Evolutionary conservation across 2,888 invertebrate genomes (phyloP).

Genomic region (Yponomeuta evonymella): DNA sequence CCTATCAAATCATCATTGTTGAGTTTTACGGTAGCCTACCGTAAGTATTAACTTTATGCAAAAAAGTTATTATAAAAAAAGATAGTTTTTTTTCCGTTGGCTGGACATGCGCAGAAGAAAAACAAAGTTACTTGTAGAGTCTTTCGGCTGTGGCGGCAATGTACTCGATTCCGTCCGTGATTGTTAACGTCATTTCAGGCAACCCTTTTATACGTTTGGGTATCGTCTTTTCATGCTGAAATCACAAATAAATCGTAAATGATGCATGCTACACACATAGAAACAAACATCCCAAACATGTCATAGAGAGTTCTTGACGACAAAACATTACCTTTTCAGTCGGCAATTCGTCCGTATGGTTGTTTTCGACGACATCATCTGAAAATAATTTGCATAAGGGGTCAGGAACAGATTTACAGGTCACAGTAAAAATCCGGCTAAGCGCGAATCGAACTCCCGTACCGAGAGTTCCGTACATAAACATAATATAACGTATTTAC

Average conservation of each 20-base stretch:
- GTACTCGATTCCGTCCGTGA: slow-evolving; percentile 52
- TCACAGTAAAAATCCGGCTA: not conserved
- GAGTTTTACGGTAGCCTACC: too few species aligned
- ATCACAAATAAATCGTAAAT: slow-evolving; percentile 25
- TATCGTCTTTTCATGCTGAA: slow-evolving; percentile 3
- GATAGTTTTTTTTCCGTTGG: too few species aligned
- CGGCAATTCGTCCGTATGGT: not conserved
- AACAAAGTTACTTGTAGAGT: slow-evolving; percentile 48
- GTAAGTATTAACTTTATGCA: too few species aligned
- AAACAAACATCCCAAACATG: not conserved
- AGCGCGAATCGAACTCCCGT: too few species aligned
- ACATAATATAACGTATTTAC: too few species aligned
- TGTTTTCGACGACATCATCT: not conserved
- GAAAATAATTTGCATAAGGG: not conserved
- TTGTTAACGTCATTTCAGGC: slow-evolving; percentile 49
- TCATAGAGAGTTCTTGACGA: too few species aligned
- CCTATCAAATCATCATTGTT: too few species aligned
- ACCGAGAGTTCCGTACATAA: too few species aligned
- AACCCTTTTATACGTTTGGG: slow-evolving; percentile 37
- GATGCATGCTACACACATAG: too few species aligned
- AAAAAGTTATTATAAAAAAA: too few species aligned
- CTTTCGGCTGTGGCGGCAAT: slow-evolving; percentile 49
- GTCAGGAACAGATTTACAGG: not conserved
- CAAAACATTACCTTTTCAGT: not conserved
- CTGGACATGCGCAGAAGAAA: not conserved